These are phyloP conservation scores for Mylabris phalerata DNA, from an alignment of 1,140 invertebrate genomes.

Conservation along the genomic window DNA sequence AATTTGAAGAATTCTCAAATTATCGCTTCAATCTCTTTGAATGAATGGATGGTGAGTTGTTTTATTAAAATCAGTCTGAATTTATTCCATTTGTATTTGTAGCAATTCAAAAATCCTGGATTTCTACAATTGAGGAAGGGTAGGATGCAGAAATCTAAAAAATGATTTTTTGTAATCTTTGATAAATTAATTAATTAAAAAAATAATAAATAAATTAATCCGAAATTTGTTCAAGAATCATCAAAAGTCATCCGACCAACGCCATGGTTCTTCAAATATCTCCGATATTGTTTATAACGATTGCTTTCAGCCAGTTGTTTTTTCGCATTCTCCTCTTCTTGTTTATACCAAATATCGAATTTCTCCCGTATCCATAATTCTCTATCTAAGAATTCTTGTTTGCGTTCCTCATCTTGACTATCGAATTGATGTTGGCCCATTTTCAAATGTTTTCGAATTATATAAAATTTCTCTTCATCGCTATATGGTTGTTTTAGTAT, in stretches of 20 bases:
- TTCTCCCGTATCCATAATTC: slow-evolving; percentile 79
- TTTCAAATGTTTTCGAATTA: slow-evolving; percentile 72
- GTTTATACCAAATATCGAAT: slow-evolving; percentile 69
- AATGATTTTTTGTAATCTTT: slow-evolving; percentile 16
- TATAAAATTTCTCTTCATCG: slow-evolving; percentile 73
- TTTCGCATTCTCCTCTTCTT: slow-evolving; percentile 76
- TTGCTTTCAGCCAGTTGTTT: slow-evolving; percentile 70
- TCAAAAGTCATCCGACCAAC: slow-evolving; percentile 73
- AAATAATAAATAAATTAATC: slow-evolving; percentile 2
- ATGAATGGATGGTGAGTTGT: slow-evolving; percentile 45
- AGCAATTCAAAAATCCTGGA: slow-evolving; percentile 30
- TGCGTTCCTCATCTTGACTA: slow-evolving; percentile 66
- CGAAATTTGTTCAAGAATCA: slow-evolving; percentile 51
- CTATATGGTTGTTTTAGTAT: slow-evolving; percentile 71
- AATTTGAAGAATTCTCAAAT: slow-evolving; percentile 42
- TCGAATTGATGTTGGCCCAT: slow-evolving; percentile 62
- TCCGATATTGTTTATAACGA: slow-evolving; percentile 68
- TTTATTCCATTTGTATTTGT: background rate
- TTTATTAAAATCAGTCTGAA: no score
- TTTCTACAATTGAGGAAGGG: slow-evolving; percentile 18
- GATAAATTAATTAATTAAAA: background rate
- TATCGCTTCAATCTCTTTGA: slow-evolving; percentile 43
- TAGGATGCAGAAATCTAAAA: slow-evolving; percentile 29
- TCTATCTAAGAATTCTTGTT: slow-evolving; percentile 62
- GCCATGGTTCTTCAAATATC: slow-evolving; percentile 75